Evolutionary conservation across 2,797 vertebrate species (phyloP).

Genomic region (Lepus oiostolus): DNA sequence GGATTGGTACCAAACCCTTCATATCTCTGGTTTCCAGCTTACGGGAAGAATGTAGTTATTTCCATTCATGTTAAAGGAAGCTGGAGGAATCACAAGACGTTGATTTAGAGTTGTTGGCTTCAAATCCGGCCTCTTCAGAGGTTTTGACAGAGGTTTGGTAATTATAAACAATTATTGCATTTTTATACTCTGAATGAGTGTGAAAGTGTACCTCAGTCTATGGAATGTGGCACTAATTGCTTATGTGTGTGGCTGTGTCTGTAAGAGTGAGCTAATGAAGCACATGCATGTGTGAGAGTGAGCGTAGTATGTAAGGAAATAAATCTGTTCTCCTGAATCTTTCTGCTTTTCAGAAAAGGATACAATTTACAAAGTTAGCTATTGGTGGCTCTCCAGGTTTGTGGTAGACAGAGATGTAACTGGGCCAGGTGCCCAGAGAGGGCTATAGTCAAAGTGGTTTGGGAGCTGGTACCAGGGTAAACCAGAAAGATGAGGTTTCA

Average conservation of each 20-base stretch:
- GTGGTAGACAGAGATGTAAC: background rate
- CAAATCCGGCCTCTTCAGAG: background rate
- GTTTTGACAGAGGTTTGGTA: slow-evolving; percentile 25
- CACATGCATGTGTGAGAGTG: background rate
- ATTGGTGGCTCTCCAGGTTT: background rate
- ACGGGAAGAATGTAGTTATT: background rate
- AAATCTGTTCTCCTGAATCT: background rate
- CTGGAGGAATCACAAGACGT: background rate
- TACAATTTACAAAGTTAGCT: background rate
- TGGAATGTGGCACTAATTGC: background rate
- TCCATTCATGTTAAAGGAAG: background rate
- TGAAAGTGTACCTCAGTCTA: background rate
- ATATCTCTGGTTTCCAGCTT: background rate
- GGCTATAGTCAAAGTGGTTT: background rate
- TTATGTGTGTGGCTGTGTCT: background rate
- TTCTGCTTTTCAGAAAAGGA: background rate
- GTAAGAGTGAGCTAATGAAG: background rate
- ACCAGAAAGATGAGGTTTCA: background rate
- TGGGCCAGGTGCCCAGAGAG: background rate
- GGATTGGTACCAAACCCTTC: background rate
- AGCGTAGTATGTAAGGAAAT: background rate
- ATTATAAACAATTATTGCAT: background rate
- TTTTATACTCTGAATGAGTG: background rate
- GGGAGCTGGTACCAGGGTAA: background rate
- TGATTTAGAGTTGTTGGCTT: background rate